Base-by-base conservation (phyloP, 2,888 invertebrate genomes). In the Byasa hedistus region DNA sequence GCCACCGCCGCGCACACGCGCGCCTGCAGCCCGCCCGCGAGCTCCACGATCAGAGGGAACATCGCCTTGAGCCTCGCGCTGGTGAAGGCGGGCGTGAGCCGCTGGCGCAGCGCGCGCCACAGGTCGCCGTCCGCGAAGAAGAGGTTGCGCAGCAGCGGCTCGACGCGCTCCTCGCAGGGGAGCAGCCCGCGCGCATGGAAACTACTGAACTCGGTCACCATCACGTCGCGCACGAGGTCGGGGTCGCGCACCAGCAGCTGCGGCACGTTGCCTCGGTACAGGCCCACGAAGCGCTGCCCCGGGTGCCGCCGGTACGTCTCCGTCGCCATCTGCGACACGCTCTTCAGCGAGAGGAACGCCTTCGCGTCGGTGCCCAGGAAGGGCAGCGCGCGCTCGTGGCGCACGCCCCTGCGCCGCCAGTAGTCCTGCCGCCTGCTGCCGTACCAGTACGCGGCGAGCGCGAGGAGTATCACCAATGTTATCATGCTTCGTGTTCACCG, bases 41-140 rank as follows among this genome's bases (percentile, higher is more conserved):
- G 79, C 69, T 82, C 83, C 63, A 77, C 77, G 32, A 86, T 77
- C 62, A 87, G 76, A 48, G 84, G 85, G 70, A 86, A 86, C 86
- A 87, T 87, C 51, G 82, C 84, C 62, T 78, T 79, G 64, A 86
- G 78, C 75, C 85, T 86, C 52, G 85, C 83, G 61, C 80, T 81
- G 19, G 83, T 80, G 73, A 86, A 87, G 2, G 86, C 73, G 0
- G 83, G 79, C 10, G 81, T 79, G 21, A 83, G 59, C 57, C 79
- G 76, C 51, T 79, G 77, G 23, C 84, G 73, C 63, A 80, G 68
- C 32, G 79, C 68, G 67, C 72, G 79, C 84, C 84, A 84, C 81
- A 10, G 81, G 81, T 86, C 85, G 0, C 86, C 85, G 64, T 84
- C 84, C 27, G 83, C 83, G 57, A 83, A 81, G 64, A 86, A 85